These are phyloP conservation scores for Steinernema khuongi DNA, from an alignment of 1,140 invertebrate genomes.

Conservation along the genomic window DNA sequence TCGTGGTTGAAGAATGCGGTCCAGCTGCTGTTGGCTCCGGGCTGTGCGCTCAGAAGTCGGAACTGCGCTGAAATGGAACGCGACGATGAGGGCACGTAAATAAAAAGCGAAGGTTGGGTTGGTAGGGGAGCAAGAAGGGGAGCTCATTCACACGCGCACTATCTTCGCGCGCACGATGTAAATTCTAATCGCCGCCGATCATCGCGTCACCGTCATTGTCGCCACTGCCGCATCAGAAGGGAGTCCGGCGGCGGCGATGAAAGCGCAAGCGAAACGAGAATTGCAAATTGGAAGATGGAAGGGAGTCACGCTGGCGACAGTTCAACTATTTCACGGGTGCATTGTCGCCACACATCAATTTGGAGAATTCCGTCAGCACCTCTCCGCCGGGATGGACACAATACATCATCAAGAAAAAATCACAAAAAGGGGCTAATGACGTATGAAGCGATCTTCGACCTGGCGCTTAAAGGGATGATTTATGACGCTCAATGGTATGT, in stretches of 20 bases:
- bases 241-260: background rate
- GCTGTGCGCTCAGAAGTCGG: constrained; percentile 74
- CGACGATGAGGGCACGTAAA: background rate
- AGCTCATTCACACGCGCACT: background rate
- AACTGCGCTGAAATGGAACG: constrained; percentile 67
- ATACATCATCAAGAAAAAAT: background rate
- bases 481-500: too few relatives aligned
- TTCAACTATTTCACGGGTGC: background rate
- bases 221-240: background rate
- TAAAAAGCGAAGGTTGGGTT: background rate
- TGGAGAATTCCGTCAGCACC: background rate
- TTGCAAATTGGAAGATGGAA: background rate
- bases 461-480: background rate
- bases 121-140: background rate
- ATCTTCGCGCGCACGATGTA: background rate
- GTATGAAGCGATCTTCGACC: background rate
- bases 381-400: too few relatives aligned
- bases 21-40: constrained; percentile 82
- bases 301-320: background rate
- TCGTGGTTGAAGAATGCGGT: constrained; percentile 61
- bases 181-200: constrained; percentile 5
- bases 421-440: background rate
- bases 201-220: background rate
- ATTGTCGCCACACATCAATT: background rate
- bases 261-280: constrained; percentile 15